phyloP scores from a whole-genome alignment of 2,797 vertebrate genomes.

The Xyrichtys novacula region DNA sequence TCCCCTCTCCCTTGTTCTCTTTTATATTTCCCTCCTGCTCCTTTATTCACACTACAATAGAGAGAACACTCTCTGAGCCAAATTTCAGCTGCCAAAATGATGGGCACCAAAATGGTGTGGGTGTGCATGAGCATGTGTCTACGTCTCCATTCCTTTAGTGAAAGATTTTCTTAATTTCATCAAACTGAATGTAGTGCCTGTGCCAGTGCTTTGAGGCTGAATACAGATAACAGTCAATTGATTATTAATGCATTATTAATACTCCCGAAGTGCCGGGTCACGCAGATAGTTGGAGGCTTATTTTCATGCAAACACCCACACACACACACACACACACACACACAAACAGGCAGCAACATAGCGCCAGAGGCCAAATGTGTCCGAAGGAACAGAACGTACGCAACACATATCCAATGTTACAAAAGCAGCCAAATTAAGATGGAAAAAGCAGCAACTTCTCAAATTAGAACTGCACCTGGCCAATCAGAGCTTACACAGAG shows the following conservation, averaged over 20 bases:
- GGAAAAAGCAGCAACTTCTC: slow-evolving; percentile 60
- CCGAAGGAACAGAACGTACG: slow-evolving; percentile 67
- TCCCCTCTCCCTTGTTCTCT: slow-evolving; percentile 33
- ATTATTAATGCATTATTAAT: slow-evolving; percentile 86
- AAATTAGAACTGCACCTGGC: slow-evolving; percentile 74
- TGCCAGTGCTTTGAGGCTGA: slow-evolving; percentile 63
- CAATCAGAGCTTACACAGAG: slow-evolving; percentile 60
- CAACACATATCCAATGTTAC: slow-evolving; percentile 66
- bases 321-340: slow-evolving; percentile 45
- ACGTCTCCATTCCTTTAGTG: slow-evolving; percentile 48
- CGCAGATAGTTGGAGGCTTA: slow-evolving; percentile 69
- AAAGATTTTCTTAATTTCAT: slow-evolving; percentile 69
- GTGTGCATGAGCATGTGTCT: slow-evolving; percentile 46
- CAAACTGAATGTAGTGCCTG: slow-evolving; percentile 62
- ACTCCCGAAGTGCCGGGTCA: slow-evolving; percentile 67
- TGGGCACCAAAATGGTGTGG: slow-evolving; percentile 46
- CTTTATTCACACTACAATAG: slow-evolving; percentile 46
- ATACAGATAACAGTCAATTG: slow-evolving; percentile 81
- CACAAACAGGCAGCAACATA: slow-evolving; percentile 55
- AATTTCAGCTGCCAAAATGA: slow-evolving; percentile 50
- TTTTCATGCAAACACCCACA: slow-evolving; percentile 63
- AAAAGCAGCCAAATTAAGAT: slow-evolving; percentile 66
- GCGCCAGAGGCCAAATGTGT: slow-evolving; percentile 74
- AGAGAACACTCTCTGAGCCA: slow-evolving; percentile 40
- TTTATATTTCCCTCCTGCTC: slow-evolving; percentile 35